These are phyloP conservation scores for Centropyge bicolor DNA, from an alignment of 2,797 vertebrate species.

Conservation along the genomic window DNA sequence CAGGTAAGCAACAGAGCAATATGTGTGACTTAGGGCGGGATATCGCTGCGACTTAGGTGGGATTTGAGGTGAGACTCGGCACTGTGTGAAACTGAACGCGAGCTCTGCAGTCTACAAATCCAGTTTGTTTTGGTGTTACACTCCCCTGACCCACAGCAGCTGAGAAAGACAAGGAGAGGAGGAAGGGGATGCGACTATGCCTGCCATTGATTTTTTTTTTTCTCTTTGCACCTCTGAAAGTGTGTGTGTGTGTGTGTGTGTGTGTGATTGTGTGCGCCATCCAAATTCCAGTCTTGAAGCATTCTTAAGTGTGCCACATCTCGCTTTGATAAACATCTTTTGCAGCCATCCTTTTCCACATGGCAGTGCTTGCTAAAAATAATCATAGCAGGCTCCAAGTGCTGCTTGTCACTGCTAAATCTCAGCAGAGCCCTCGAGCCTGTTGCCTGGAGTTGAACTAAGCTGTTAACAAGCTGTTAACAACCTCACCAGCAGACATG, in stretches of 20 bases:
- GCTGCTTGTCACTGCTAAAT: conserved; percentile 67
- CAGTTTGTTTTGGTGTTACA: conserved; percentile 67
- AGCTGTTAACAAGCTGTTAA: conserved; percentile 79
- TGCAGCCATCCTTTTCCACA: conserved; percentile 48
- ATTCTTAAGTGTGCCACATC: conserved; percentile 55
- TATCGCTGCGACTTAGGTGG: conserved; percentile 67
- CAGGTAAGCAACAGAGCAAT: conserved; percentile 70
- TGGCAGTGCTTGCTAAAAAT: conserved; percentile 71
- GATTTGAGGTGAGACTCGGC: conserved; percentile 68
- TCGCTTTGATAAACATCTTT: conserved; percentile 66
- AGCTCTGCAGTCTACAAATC: conserved; percentile 71
- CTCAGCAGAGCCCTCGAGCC: conserved; percentile 73
- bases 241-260: background rate
- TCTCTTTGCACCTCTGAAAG: conserved; percentile 3
- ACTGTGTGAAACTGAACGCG: conserved; percentile 56
- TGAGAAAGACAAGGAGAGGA: conserved; percentile 4
- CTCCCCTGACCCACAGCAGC: conserved; percentile 52
- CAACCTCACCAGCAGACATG: conserved; percentile 59
- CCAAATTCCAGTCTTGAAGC: conserved; percentile 35
- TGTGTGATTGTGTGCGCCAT: background rate
- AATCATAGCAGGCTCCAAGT: conserved; percentile 65
- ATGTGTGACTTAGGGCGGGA: conserved; percentile 68
- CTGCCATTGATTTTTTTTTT: background rate
- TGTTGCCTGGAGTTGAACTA: conserved; percentile 69
- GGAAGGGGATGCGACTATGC: conserved; percentile 1